Percentiles rank a stretch among this genome's conserved stretches.
These are phyloP conservation scores for Zapornia atra DNA, from an alignment of 2,113 vertebrate genomes.

Conservation along the genomic window DNA sequence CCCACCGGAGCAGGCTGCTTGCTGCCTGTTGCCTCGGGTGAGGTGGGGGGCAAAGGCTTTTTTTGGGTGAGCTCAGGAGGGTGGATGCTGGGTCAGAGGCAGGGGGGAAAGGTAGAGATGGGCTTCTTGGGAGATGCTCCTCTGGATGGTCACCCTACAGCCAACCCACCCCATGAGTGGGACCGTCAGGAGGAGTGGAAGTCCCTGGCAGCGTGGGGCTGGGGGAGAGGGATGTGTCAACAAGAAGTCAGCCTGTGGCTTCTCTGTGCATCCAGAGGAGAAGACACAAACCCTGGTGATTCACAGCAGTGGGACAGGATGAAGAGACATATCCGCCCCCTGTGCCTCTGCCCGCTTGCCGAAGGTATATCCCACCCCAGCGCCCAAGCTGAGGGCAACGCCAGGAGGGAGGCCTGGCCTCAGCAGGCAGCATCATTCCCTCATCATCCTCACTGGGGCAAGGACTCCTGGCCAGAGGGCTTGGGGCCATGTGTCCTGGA, in stretches of 20 bases:
- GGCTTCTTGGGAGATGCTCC: neutral
- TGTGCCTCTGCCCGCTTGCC: neutral
- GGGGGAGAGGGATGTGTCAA: neutral
- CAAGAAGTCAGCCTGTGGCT: neutral
- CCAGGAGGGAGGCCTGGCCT: neutral
- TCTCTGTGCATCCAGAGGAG: neutral
- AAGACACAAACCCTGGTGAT: neutral
- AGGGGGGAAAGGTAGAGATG: neutral
- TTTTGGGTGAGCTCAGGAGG: neutral
- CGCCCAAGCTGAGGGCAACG: neutral
- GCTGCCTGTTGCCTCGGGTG: neutral
- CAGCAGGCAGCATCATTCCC: neutral
- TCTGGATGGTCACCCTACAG: neutral
- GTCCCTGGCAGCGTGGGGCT: neutral
- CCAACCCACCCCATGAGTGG: neutral
- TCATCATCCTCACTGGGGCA: neutral
- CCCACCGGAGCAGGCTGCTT: fast-evolving
- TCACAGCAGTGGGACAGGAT: neutral
- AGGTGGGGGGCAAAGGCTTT: neutral
- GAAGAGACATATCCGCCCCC: neutral
- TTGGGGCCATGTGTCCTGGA: neutral
- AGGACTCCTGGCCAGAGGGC: neutral
- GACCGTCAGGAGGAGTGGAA: neutral
- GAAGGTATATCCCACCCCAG: neutral
- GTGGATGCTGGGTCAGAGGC: neutral